A percentile compares a stretch with the other conserved stretches of the same genome.
Evolutionary conservation across 2,888 invertebrate genomes (phyloP).

Genomic region (Limnephilus marmoratus): DNA sequence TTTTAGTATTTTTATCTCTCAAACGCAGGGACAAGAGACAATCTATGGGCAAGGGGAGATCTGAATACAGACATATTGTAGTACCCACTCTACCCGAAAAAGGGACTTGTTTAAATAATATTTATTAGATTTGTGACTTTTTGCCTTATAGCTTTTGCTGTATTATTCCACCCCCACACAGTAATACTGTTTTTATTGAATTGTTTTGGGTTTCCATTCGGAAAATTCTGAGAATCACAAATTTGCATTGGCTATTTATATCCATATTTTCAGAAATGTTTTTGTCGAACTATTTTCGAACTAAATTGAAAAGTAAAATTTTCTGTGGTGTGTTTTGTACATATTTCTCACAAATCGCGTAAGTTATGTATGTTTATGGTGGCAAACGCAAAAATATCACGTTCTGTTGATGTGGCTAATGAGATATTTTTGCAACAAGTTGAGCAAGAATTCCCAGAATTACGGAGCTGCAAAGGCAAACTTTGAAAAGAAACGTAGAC

Average conservation of each 20-base stretch:
- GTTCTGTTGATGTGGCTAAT: conserved; percentile 26
- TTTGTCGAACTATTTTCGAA: background rate
- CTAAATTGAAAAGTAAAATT: background rate
- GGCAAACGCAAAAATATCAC: background rate
- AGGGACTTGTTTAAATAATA: background rate
- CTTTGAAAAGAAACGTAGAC: background rate
- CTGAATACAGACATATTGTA: background rate
- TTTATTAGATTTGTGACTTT: background rate
- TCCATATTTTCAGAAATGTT: background rate
- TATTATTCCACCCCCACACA: background rate
- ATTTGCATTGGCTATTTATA: background rate
- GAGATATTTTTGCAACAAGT: conserved; percentile 18
- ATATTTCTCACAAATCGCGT: background rate
- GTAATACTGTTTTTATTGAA: background rate
- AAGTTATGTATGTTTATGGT: background rate
- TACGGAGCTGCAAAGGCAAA: background rate
- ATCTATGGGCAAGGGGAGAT: background rate
- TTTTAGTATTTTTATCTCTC: background rate
- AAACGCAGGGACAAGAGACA: background rate
- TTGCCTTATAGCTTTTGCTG: background rate
- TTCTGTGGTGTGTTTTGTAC: background rate
- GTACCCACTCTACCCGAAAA: background rate
- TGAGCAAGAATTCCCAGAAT: background rate
- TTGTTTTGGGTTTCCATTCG: background rate
- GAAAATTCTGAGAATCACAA: background rate